Base-by-base conservation (phyloP, 2,113 vertebrate genomes). In the Sylvia atricapilla region DNA sequence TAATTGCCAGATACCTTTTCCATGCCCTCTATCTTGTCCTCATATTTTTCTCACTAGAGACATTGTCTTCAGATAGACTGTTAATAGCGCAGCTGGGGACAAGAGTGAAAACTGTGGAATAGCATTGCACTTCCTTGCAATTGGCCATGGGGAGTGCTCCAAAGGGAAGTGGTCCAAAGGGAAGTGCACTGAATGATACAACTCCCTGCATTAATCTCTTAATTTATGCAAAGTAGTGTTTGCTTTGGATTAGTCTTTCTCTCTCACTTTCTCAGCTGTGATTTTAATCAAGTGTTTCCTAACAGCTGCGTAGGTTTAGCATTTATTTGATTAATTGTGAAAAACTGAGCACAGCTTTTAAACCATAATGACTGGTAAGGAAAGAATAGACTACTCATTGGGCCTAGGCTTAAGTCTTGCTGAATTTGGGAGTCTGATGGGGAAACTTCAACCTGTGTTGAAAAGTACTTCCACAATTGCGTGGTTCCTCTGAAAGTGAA, bases 151-250 rank as follows among this genome's bases (percentile, higher is more conserved):
- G n/a, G 56, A 85, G 35, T 46, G 37, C 67, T 94, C 77, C 67
- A 89, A 92, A 72, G 59, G 85, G 25, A 62, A 82, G 66, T 72
- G 53, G 17, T 93, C 73, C 73, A 93, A 94, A 68, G 73, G 74
- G 74, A 95, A 94, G 67, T 80, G 56, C 6, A 46, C 56, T 79
- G 68, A 83, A 84, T 80, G 68, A 69, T 70, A 37, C 44, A 18
- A 69, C 53, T 60, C 50, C 39, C 22, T 10, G 12, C 62, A 90
- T 72, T 91, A 89, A 89, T 95, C 84, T 92, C 93, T 92, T 93
- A 95, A 95, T 85, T 92, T 93, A 96, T 95, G 95, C 79, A 96
- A 96, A 97, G 53, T 56, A 55, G 41, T 81, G 44, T 80, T 95
- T 92, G 43, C 37, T 92, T 90, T 95, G 55, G 47, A 84, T 95